Evolutionary conservation across 2,888 invertebrate genomes (phyloP).

Genomic region (Artemia sinica): DNA sequence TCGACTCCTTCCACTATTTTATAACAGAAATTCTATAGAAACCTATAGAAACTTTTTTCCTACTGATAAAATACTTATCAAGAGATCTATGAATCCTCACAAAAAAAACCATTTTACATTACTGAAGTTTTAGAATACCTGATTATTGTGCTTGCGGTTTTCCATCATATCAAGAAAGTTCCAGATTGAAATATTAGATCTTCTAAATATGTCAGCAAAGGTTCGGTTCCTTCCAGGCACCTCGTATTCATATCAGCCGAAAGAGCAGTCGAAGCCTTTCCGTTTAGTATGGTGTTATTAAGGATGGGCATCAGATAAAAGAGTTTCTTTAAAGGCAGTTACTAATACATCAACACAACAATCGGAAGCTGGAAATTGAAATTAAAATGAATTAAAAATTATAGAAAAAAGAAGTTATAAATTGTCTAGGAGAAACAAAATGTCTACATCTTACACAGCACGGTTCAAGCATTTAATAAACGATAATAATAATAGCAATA

Average conservation of each 20-base stretch:
- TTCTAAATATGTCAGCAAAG: constrained; percentile 66
- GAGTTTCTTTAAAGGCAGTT: constrained; percentile 69
- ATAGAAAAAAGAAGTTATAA: too few species aligned
- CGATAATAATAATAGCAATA: too few species aligned
- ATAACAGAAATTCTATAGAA: too few species aligned
- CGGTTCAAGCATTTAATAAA: too few species aligned
- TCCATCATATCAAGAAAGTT: constrained; percentile 88
- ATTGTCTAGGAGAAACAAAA: too few species aligned
- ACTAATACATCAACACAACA: constrained; percentile 88
- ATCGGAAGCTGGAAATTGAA: constrained; percentile 44
- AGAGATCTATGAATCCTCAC: too few species aligned
- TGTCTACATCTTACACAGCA: too few species aligned
- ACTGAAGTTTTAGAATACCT: constrained; percentile 31
- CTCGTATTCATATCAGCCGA: constrained; percentile 60
- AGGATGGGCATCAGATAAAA: constrained; percentile 83
- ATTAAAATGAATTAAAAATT: neutral
- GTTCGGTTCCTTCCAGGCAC: constrained; percentile 77
- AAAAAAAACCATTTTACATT: too few species aligned
- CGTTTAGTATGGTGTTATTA: constrained; percentile 87
- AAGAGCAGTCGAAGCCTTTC: constrained; percentile 56
- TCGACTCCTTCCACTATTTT: too few species aligned
- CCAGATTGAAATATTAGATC: constrained; percentile 85
- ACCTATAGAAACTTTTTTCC: too few species aligned
- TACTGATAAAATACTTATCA: too few species aligned
- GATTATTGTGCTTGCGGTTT: constrained; percentile 80